Conservation (phyloP, 1,140 invertebrate genomes). For the Alviniconcha marisindica region DNA sequence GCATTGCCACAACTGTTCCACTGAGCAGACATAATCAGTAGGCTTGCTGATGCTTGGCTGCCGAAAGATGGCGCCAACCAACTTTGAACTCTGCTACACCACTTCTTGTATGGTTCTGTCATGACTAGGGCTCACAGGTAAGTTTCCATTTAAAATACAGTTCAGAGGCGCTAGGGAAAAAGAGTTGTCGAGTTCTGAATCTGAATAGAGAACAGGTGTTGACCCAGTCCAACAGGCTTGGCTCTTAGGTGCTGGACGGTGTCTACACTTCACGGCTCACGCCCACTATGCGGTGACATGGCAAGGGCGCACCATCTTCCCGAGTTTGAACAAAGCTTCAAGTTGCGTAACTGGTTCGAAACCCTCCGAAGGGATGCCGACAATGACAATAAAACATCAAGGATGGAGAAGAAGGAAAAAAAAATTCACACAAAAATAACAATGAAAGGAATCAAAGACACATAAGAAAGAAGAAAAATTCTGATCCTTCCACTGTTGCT, state of each 20-base stretch:
- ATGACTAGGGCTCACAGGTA: not conserved
- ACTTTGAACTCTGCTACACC: no score
- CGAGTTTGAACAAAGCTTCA: constrained; percentile 50
- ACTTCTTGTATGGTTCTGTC: no score
- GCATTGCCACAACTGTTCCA: no score
- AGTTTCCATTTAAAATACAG: not conserved
- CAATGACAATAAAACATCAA: constrained; percentile 30
- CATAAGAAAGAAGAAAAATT: no score
- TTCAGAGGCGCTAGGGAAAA: no score
- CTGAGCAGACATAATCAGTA: no score
- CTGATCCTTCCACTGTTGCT: no score
- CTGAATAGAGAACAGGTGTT: not conserved
- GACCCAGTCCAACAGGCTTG: constrained; percentile 8
- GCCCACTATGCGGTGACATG: not conserved
- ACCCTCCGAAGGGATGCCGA: not conserved
- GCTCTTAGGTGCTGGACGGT: not conserved
- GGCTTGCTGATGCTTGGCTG: no score
- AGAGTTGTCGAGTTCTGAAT: no score
- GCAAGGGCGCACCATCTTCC: not conserved
- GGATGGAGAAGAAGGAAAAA: not conserved
- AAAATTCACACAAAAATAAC: not conserved
- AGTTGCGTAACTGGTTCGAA: constrained; percentile 28
- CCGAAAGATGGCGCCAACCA: no score
- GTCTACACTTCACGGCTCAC: not conserved
- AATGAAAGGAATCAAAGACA: not conserved